phyloP scores from a whole-genome alignment of 2,113 vertebrate species.

The Zosterops borbonicus region DNA sequence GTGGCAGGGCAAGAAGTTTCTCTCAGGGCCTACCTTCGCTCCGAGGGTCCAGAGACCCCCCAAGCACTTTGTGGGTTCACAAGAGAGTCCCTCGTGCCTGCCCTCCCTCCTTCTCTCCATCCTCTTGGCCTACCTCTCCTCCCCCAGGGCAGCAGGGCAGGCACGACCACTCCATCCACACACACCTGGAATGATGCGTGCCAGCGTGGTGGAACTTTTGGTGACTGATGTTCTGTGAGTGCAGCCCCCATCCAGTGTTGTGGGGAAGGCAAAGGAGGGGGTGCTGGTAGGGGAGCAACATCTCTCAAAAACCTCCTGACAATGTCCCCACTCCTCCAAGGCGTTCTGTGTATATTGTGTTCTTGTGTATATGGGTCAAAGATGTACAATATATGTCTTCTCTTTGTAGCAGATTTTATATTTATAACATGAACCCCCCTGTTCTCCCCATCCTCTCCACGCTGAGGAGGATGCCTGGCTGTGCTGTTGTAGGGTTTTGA shows the following conservation, averaged over 20 bases:
- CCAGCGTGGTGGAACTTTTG: neutral
- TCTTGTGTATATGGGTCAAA: constrained; percentile 81
- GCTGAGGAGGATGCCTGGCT: constrained; percentile 21
- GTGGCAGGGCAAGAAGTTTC: constrained; percentile 40
- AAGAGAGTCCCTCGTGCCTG: neutral
- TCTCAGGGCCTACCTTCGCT: constrained; percentile 54
- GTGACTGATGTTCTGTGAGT: neutral
- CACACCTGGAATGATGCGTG: neutral
- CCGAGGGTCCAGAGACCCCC: neutral
- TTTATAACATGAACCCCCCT: constrained; percentile 68
- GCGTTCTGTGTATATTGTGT: constrained; percentile 80
- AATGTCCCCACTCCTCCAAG: constrained; percentile 52
- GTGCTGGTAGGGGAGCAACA: constrained; percentile 25
- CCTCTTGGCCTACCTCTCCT: neutral
- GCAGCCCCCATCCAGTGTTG: neutral
- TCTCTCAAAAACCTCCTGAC: constrained; percentile 13
- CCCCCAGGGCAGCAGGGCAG: neutral
- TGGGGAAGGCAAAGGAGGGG: neutral
- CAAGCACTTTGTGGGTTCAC: constrained; percentile 3
- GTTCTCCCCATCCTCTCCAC: neutral
- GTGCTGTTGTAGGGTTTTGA: neutral
- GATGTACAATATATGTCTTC: constrained; percentile 78
- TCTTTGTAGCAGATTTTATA: constrained; percentile 83
- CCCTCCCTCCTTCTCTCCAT: neutral
- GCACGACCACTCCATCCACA: neutral